Conservation (phyloP, 1,140 invertebrate species). For the Drosophila truncata region DNA sequence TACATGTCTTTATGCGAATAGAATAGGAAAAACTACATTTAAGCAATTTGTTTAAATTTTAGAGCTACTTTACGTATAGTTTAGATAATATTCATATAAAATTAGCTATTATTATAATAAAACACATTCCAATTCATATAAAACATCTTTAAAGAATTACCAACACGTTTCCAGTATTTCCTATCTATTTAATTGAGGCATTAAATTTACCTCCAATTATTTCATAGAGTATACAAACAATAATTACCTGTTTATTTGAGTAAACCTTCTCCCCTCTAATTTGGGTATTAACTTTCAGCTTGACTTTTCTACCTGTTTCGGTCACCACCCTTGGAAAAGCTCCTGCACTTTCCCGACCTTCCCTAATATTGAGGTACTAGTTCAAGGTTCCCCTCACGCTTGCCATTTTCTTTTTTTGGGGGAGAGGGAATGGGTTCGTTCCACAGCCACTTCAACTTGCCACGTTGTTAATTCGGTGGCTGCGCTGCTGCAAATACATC, state of each 20-base stretch:
- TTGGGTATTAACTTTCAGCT: conserved; percentile 1
- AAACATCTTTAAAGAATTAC: not conserved
- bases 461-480: conserved; percentile 30
- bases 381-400: conserved; percentile 29
- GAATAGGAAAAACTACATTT: not conserved
- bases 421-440: not conserved
- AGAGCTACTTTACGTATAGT: not conserved
- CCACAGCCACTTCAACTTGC: conserved; percentile 8
- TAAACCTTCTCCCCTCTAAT: not conserved
- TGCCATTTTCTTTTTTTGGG: not conserved
- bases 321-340: conserved; percentile 15
- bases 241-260: not conserved
- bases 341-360: conserved; percentile 17
- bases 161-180: no score
- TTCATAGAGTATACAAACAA: not conserved
- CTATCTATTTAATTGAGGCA: not conserved
- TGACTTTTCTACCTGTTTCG: not conserved
- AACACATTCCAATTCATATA: no score
- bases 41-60: not conserved
- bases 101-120: no score
- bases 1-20: not conserved
- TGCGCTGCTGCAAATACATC: conserved; percentile 39
- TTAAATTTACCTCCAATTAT: not conserved
- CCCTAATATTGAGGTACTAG: conserved; percentile 16
- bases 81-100: no score